phyloP scores from a whole-genome alignment of 2,113 vertebrate species.

The Paralichthys olivaceus region DNA sequence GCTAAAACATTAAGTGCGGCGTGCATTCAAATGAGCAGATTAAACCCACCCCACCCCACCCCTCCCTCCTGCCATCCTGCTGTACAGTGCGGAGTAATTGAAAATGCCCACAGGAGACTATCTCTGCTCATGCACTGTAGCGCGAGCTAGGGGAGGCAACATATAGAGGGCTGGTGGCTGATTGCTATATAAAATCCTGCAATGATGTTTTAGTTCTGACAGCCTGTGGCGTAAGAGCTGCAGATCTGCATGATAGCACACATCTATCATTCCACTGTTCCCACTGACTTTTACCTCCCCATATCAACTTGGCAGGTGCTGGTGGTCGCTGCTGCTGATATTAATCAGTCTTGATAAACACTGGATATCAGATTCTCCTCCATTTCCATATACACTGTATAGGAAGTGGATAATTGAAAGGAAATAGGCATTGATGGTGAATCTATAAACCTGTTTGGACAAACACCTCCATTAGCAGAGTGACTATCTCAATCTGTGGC shows the following conservation, averaged over 20 bases:
- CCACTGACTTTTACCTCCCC: not conserved
- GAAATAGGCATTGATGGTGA: constrained; percentile 17
- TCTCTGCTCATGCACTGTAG: constrained; percentile 65
- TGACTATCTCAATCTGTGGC: constrained; percentile 21
- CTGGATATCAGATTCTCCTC: constrained; percentile 22
- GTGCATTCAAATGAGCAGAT: constrained; percentile 81
- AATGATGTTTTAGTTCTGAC: constrained; percentile 28
- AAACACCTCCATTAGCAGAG: constrained; percentile 30
- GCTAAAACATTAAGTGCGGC: constrained; percentile 77
- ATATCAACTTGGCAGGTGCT: too few relatives aligned
- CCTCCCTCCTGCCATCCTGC: constrained; percentile 21
- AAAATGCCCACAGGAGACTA: constrained; percentile 78
- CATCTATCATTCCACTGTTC: constrained; percentile 27
- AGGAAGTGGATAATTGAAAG: constrained; percentile 7
- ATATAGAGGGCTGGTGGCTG: constrained; percentile 51
- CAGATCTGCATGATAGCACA: constrained; percentile 32
- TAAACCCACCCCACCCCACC: constrained; percentile 28
- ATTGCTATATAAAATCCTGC: constrained; percentile 52
- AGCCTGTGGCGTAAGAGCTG: constrained; percentile 26
- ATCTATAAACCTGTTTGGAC: constrained; percentile 33
- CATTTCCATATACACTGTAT: constrained; percentile 27
- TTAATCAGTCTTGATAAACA: constrained; percentile 46
- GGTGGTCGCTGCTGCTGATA: constrained; percentile 3
- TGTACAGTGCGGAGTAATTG: constrained; percentile 75
- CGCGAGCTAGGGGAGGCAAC: constrained; percentile 52